Percentiles rank a stretch among this genome's conserved stretches.
phyloP scores from a whole-genome alignment of 53 echinoderm and acorn worm genomes.

The Hippasteria phrygiana region DNA sequence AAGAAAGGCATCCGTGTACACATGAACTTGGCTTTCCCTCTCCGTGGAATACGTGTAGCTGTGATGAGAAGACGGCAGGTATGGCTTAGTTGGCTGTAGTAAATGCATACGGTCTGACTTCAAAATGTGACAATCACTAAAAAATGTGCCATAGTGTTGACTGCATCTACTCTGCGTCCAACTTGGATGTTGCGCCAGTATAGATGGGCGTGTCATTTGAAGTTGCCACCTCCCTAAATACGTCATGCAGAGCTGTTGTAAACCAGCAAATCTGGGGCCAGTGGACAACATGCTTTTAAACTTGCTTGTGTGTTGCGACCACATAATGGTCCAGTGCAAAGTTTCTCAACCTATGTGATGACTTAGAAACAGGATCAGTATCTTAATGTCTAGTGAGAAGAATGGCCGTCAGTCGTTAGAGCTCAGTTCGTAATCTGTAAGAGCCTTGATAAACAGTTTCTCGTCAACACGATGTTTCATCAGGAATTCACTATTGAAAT shows the following conservation, averaged over 20 bases:
- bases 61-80: too few relatives aligned
- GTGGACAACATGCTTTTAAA: not conserved
- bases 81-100: too few relatives aligned
- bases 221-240: not conserved
- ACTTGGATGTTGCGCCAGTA: too few relatives aligned
- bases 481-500: constrained; percentile 88
- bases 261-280: not conserved
- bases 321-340: not conserved
- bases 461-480: constrained; percentile 95
- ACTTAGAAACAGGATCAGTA: not conserved
- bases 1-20: constrained; percentile 16
- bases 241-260: not conserved
- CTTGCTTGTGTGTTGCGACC: not conserved
- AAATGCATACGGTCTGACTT: too few relatives aligned
- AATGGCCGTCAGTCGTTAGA: constrained; percentile 18
- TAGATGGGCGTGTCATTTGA: not conserved
- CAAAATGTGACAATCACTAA: too few relatives aligned
- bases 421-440: constrained; percentile 1
- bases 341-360: not conserved
- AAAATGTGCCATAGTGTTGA: too few relatives aligned
- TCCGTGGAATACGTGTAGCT: not conserved
- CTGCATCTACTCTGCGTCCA: too few relatives aligned
- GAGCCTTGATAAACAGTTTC: constrained; percentile 60
- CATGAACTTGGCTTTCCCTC: not conserved
- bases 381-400: too few relatives aligned